Percentiles rank a stretch among this genome's conserved stretches.
phyloP scores from a whole-genome alignment of 1,140 invertebrate genomes.

The Philotrypesis tridentata region DNA sequence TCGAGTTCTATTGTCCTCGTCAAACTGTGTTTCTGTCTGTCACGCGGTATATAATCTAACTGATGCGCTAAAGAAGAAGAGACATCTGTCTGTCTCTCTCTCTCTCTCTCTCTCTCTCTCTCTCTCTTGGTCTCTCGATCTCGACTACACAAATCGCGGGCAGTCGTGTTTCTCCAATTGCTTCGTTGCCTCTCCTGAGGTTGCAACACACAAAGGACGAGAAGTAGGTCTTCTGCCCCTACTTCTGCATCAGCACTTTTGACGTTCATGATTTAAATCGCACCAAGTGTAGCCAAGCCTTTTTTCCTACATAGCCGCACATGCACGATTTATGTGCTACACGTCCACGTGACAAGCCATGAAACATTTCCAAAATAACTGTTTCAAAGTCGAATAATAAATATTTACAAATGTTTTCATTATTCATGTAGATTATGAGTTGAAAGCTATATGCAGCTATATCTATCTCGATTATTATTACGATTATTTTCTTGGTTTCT shows the following conservation, averaged over 20 bases:
- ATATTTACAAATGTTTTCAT: too few species aligned
- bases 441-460: too few species aligned
- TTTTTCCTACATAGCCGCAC: not conserved
- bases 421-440: too few species aligned
- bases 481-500: too few species aligned
- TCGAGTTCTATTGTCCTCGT: not conserved
- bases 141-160: slow-evolving; percentile 3
- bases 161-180: not conserved
- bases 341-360: slow-evolving; percentile 18
- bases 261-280: not conserved
- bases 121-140: too few species aligned
- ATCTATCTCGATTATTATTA: too few species aligned
- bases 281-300: not conserved
- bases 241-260: slow-evolving; percentile 1
- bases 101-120: too few species aligned
- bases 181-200: too few species aligned
- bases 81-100: slow-evolving; percentile 7
- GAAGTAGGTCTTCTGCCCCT: not conserved
- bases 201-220: not conserved
- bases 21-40: slow-evolving; percentile 4
- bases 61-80: not conserved
- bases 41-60: slow-evolving; percentile 8
- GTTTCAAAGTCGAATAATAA: too few species aligned
- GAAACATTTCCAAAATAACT: too few species aligned
- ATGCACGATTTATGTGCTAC: not conserved